Conservation (phyloP, 2,113 vertebrate species). For the Tupaia chinensis region DNA sequence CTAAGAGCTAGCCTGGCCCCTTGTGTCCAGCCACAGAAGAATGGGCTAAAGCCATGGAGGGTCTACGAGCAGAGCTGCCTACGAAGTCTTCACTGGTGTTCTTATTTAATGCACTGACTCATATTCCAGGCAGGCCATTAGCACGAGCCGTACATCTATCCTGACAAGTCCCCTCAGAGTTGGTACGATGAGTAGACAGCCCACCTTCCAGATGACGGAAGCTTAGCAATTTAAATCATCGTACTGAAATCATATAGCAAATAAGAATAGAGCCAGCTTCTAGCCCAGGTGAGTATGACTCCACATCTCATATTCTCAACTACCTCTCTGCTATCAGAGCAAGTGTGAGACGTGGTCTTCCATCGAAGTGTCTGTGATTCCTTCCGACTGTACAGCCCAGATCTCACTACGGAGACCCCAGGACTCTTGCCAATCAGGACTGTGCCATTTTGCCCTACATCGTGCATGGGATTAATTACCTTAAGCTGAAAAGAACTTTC, state of each 20-base stretch:
- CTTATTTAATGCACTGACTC: not conserved
- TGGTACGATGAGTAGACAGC: accelerated
- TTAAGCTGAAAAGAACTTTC: not conserved
- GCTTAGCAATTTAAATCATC: not conserved
- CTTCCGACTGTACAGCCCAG: not conserved
- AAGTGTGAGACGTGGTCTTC: not conserved
- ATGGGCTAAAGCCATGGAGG: not conserved
- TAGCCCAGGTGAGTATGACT: not conserved
- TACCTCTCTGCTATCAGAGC: not conserved
- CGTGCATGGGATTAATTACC: not conserved
- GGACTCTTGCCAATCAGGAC: not conserved
- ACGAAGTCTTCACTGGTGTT: accelerated
- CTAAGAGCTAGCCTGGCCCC: not conserved
- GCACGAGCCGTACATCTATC: not conserved
- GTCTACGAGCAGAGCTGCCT: not conserved
- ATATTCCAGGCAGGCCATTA: not conserved
- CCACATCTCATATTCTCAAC: not conserved
- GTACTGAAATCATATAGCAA: not conserved
- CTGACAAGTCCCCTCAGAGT: not conserved
- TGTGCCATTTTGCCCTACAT: not conserved
- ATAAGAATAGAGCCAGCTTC: not conserved
- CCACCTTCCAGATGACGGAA: not conserved
- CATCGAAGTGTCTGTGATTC: not conserved
- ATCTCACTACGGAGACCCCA: not conserved
- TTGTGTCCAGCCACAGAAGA: not conserved